Conservation (phyloP, 2,797 vertebrate genomes). For the Vireo griseus region DNA sequence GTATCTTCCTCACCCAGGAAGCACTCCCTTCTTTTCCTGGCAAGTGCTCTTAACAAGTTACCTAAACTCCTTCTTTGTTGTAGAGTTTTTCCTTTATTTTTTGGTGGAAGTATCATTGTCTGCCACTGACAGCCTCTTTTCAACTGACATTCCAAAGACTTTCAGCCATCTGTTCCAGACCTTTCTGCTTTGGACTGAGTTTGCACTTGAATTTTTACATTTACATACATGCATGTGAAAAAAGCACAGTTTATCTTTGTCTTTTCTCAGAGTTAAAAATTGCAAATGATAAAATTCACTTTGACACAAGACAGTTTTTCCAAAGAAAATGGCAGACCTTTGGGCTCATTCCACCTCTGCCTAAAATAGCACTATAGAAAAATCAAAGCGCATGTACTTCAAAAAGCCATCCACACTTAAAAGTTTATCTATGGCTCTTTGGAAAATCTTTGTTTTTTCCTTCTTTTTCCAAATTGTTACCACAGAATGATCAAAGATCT, state of each 20-base stretch:
- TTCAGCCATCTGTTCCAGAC: conserved; percentile 39
- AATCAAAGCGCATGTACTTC: background rate
- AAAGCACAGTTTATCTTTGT: background rate
- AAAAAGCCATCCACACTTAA: background rate
- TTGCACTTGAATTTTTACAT: conserved; percentile 13
- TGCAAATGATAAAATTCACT: background rate
- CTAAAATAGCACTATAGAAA: background rate
- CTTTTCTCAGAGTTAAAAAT: background rate
- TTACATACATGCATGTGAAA: background rate
- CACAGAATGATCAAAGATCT: background rate
- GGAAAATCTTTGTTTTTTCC: background rate
- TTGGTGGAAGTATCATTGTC: background rate
- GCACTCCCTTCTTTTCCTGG: background rate
- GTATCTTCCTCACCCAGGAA: background rate
- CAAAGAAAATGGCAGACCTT: background rate
- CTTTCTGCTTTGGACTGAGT: background rate
- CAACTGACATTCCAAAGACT: background rate
- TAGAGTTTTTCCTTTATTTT: background rate
- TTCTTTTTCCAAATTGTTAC: background rate
- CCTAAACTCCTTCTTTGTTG: background rate
- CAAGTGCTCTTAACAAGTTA: background rate
- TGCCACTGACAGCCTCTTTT: conserved; percentile 11
- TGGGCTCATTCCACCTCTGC: background rate
- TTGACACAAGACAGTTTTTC: background rate
- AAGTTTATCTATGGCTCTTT: background rate